phyloP scores from a whole-genome alignment of 2,888 invertebrate genomes.

The Aproaerema taeniolella region DNA sequence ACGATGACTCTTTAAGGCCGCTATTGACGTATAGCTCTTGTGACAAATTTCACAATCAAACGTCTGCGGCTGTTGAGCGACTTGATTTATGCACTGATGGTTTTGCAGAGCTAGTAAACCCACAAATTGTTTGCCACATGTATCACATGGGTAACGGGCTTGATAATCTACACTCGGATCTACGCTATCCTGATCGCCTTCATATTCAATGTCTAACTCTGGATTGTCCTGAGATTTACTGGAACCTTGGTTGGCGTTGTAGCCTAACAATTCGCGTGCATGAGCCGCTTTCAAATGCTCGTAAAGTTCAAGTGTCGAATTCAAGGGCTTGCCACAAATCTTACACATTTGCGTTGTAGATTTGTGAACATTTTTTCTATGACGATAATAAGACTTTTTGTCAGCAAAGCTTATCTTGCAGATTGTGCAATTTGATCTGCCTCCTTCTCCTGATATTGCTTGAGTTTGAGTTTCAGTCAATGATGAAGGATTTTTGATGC shows the following conservation, averaged over 20 bases:
- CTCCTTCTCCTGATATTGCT: constrained; percentile 31
- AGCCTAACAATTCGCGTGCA: constrained; percentile 68
- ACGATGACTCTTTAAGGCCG: constrained; percentile 81
- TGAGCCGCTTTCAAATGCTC: constrained; percentile 80
- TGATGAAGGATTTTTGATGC: constrained; percentile 50
- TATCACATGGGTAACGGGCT: constrained; percentile 72
- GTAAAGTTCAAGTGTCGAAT: constrained; percentile 79
- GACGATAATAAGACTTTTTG: constrained; percentile 78
- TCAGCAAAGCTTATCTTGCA: constrained; percentile 79
- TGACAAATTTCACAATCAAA: constrained; percentile 81
- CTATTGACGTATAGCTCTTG: constrained; percentile 80
- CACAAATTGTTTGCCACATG: constrained; percentile 75
- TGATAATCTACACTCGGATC: constrained; percentile 64
- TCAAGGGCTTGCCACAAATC: constrained; percentile 80
- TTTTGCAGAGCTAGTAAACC: constrained; percentile 70
- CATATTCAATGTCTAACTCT: constrained; percentile 56
- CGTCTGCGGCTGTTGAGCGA: constrained; percentile 50
- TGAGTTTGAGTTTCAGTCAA: constrained; percentile 29
- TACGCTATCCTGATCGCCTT: constrained; percentile 49
- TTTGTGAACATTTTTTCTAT: constrained; percentile 76
- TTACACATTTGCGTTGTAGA: constrained; percentile 77
- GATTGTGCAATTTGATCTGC: constrained; percentile 75
- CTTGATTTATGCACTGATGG: constrained; percentile 71
- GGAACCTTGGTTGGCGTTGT: constrained; percentile 60
- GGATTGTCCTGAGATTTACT: constrained; percentile 48